Conservation (phyloP, 2,888 invertebrate genomes). For the Chrysolina haemoptera region DNA sequence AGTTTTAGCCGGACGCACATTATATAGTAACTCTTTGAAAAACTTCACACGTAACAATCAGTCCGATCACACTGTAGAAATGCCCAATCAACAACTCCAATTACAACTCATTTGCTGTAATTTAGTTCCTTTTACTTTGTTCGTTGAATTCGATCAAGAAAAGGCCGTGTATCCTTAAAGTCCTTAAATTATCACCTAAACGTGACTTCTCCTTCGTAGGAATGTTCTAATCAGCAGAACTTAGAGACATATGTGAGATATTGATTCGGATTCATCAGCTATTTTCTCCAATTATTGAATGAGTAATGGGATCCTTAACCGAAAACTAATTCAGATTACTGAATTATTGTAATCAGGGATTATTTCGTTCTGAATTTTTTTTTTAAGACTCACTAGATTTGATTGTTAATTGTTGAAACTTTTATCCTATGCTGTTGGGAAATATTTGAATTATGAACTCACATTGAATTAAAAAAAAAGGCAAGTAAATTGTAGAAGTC, state of each 20-base stretch:
- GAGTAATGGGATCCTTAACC: not conserved
- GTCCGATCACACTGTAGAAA: too few relatives aligned
- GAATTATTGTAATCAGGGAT: too few relatives aligned
- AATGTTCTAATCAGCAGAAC: constrained; percentile 2
- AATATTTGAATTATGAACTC: too few relatives aligned
- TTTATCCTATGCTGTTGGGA: too few relatives aligned
- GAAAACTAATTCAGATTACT: not conserved
- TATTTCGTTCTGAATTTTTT: too few relatives aligned
- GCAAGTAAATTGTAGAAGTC: too few relatives aligned
- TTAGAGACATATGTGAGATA: not conserved
- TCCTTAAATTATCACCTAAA: not conserved
- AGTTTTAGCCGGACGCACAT: too few relatives aligned
- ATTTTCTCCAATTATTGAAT: not conserved
- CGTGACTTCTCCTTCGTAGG: not conserved
- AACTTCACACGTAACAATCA: too few relatives aligned
- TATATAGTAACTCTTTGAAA: too few relatives aligned
- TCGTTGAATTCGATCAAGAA: not conserved
- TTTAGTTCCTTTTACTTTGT: not conserved
- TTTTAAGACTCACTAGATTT: too few relatives aligned
- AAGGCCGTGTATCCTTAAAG: not conserved
- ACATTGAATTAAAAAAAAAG: too few relatives aligned
- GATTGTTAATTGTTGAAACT: too few relatives aligned
- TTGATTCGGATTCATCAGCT: not conserved
- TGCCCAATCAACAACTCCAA: not conserved
- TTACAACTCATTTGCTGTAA: not conserved